A percentile compares a stretch with the other conserved stretches of the same genome.
Conservation (phyloP, 92 coral and sea anemone genomes). For the Nematostella vectensis region DNA sequence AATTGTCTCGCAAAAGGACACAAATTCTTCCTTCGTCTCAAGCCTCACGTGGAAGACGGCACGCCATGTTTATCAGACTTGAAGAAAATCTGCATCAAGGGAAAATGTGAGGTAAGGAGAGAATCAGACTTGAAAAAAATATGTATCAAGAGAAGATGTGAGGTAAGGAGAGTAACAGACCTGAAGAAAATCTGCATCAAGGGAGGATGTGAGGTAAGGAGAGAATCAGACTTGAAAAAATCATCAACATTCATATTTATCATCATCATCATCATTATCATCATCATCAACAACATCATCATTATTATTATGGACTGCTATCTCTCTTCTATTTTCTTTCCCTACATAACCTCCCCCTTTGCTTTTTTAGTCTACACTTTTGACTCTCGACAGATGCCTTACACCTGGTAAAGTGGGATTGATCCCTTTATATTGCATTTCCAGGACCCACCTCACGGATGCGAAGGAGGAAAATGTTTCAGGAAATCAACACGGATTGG, state of each 20-base stretch:
- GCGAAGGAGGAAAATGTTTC: slow-evolving; percentile 60
- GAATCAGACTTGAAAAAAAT: slow-evolving; percentile 67
- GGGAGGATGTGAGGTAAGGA: slow-evolving; percentile 87
- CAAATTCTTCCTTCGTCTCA: slow-evolving; percentile 74
- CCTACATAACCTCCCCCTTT: too few relatives aligned
- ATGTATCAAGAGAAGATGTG: slow-evolving; percentile 84
- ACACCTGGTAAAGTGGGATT: too few relatives aligned
- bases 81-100: slow-evolving; percentile 76
- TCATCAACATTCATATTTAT: too few relatives aligned
- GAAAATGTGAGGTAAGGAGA: slow-evolving; percentile 77
- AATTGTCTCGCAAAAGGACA: slow-evolving; percentile 93
- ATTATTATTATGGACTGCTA: too few relatives aligned
- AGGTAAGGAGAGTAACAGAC: slow-evolving; percentile 79
- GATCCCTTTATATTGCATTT: neutral
- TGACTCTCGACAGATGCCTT: too few relatives aligned
- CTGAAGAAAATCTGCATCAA: slow-evolving; percentile 72
- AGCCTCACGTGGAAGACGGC: slow-evolving; percentile 77
- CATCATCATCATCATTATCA: too few relatives aligned
- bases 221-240: too few relatives aligned
- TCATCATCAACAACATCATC: too few relatives aligned
- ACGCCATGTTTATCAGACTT: slow-evolving; percentile 85
- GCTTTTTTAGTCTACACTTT: too few relatives aligned
- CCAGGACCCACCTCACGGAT: slow-evolving; percentile 59
- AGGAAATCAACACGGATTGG: slow-evolving; percentile 24
- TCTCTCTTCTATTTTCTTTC: too few relatives aligned